A percentile compares a stretch with the other conserved stretches of the same genome.
Conservation (phyloP, 2,113 vertebrate genomes). For the Accipiter virgatus region DNA sequence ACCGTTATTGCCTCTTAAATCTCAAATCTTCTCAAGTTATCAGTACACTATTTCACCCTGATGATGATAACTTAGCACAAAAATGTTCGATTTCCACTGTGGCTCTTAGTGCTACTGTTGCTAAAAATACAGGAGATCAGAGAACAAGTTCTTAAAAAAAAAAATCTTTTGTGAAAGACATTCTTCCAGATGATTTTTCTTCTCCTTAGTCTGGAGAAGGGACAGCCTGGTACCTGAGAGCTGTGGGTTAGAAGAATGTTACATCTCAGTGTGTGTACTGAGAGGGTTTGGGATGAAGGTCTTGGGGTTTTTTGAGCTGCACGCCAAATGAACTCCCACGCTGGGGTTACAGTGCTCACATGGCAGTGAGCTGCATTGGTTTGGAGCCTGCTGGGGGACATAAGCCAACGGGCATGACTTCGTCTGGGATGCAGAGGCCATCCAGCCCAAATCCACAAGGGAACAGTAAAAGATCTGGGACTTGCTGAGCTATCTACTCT, state of each 20-base stretch:
- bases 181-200: neutral
- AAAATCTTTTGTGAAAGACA: neutral
- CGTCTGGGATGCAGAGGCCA: neutral
- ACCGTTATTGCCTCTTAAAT: neutral
- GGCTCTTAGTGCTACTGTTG: neutral
- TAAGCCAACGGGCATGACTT: neutral
- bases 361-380: neutral
- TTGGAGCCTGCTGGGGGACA: neutral
- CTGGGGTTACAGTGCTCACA: neutral
- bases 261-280: neutral
- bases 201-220: neutral
- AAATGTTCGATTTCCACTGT: neutral
- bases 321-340: neutral
- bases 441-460: constrained; percentile 20
- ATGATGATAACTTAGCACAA: neutral
- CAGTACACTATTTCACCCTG: neutral
- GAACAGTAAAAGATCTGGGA: constrained; percentile 16
- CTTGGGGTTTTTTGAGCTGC: neutral
- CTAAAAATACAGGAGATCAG: constrained; percentile 9
- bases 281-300: neutral
- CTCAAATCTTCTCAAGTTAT: constrained; percentile 21
- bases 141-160: neutral
- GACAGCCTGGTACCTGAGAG: neutral
- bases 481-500: neutral
- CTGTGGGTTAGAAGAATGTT: neutral